Percentiles rank a stretch among this genome's conserved stretches.
Conservation (phyloP, 2,888 invertebrate genomes). For the Yponomeuta sedellus region DNA sequence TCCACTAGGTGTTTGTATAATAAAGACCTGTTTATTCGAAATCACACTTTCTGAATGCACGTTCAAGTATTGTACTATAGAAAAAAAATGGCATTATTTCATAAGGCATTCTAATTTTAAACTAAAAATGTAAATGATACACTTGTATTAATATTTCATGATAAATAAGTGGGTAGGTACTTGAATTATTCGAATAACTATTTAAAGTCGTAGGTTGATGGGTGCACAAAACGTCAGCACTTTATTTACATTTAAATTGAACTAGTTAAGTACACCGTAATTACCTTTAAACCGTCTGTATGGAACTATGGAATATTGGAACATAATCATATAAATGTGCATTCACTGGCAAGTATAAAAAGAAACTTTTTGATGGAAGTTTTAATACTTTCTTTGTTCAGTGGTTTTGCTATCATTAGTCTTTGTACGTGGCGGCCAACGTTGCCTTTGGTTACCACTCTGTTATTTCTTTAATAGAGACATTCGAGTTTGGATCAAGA, state of each 20-base stretch:
- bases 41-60: no score
- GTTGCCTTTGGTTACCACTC: slow-evolving; percentile 24
- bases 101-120: no score
- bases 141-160: no score
- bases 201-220: no score
- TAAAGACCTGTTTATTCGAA: no score
- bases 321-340: not conserved
- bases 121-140: no score
- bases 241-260: slow-evolving; percentile 4
- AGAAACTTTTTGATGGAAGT: slow-evolving; percentile 3
- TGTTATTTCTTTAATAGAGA: slow-evolving; percentile 41
- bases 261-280: not conserved
- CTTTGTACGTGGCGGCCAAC: not conserved
- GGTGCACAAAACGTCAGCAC: not conserved
- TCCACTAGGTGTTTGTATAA: no score
- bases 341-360: not conserved
- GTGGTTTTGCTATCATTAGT: not conserved
- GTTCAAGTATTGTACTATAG: no score
- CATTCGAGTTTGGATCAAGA: slow-evolving; percentile 36
- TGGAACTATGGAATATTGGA: not conserved
- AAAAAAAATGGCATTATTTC: no score
- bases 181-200: no score
- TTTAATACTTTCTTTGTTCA: slow-evolving; percentile 1
- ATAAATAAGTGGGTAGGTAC: no score
- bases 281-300: not conserved